Base-by-base conservation (phyloP, 92 coral and sea anemone genomes). In the Phenganax subtilis region DNA sequence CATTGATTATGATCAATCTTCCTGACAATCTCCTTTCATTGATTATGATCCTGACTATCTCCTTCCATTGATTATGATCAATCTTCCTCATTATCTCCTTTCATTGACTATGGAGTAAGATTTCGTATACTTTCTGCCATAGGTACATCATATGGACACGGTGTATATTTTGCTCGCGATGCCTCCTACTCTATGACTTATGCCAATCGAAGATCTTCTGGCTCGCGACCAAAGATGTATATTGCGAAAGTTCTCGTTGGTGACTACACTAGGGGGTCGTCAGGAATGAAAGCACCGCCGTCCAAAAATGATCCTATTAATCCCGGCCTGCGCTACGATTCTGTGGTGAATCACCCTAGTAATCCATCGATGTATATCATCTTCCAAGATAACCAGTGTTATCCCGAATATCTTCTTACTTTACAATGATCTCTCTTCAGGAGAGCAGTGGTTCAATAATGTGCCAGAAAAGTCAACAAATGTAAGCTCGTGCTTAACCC, bases 231-330 rank as follows among this genome's bases (percentile, higher is more conserved):
- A 25, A 66, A 25, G 20, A 87, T 91, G 93, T 91, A 89, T 77
- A 76, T 91, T 25, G 97, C 91, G 7, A 86, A 87, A 75, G 97
- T 91, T 9, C 86, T 91, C 3, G 88, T 84, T 0, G 97, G 97
- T 52, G 83, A 62, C 67, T 86, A 86, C 79, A 88, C 89, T 30
- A 57, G 5, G 7, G 93, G 93, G n/a, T 51, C 47, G 20, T 8
- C 61, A 55, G 89, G 91, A 56, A 69, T 88, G 86, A 88, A 75
- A n/a, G 85, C 73, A 25, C 97, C 97, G 9, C 97, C 97, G 31
- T 12, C 88, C 8, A 84, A 59, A 70, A 78, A 78, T 52, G 87
- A 63, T 29, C 78, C 84, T 14, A 11, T 55, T 0, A 56, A 57
- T 54, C 92, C 92, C 6, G 92, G 88, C 54, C 75, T 85, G 28